Base-by-base conservation (phyloP, 2,888 invertebrate genomes). In the Hirtodrosophila trivittata region DNA sequence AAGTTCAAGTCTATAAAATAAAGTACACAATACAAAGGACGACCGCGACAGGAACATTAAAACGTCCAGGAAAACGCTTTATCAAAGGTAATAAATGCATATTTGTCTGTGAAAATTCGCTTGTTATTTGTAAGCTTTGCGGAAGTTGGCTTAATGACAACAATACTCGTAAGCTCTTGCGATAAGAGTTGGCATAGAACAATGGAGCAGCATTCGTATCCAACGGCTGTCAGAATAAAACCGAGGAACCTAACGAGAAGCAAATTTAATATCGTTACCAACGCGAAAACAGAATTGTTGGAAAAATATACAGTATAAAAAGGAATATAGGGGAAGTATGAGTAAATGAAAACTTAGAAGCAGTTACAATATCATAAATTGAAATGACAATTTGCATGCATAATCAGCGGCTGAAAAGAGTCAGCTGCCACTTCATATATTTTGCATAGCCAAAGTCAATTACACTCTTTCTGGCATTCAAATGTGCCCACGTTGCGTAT, bases 381-480 rank as follows among this genome's bases (percentile, higher is more conserved):
- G 60, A 54, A 74, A 57, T 74, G 75, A 80, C 80, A 80, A 80
- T 80, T 80, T 83, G 78, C 86, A 80, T 80, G 60, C 76, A 78
- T 86, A 86, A 78, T 58, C 67, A 77, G 77, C 41, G 13, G 35
- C 38, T 39, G 28, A 25, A 42, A 38, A 18, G 59, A 33, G 38
- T 52, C 38, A 56, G 60, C 64, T 55, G 75, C 37, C 83, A 75
- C 59, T 47, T 68, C 64, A 83, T 86, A 86, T 86, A 83, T 86
- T 86, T 63, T 10, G 46, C 76, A 86, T 86, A 66, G 67, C 63
- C 64, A 66, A 51, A 80, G 86, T 80, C 80, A 76, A 86, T 80
- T 80, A 80, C 84, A 78, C 64, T 71, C 70, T 57, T 55, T 54
- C 74, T 46, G 50, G 63, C 28, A 26, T 57, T 37, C 56, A 59